Evolutionary conservation across 2,888 invertebrate species (phyloP).

Genomic region (Pyrrhosoma nymphula): DNA sequence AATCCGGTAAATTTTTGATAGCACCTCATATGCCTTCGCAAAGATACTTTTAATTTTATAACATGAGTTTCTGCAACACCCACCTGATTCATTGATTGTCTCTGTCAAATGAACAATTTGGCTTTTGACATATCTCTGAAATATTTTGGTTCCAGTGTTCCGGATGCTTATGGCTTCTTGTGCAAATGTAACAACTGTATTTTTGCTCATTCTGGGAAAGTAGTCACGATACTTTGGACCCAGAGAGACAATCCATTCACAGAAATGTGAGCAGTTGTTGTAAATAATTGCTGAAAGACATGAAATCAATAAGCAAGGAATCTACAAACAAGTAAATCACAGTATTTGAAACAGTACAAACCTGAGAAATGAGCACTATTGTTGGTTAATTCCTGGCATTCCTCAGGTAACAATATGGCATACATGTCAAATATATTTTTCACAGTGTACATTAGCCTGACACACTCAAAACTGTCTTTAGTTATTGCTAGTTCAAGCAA

Average conservation of each 20-base stretch:
- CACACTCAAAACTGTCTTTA: background rate
- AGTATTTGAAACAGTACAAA: background rate
- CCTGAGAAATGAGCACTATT: slow-evolving; percentile 51
- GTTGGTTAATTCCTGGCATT: background rate
- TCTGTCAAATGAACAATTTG: background rate
- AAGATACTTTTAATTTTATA: too few species aligned
- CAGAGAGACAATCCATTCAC: slow-evolving; percentile 38
- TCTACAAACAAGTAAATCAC: too few species aligned
- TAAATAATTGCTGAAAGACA: slow-evolving; percentile 16
- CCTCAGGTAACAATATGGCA: background rate
- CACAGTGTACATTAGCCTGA: slow-evolving; percentile 40
- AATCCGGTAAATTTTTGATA: too few species aligned
- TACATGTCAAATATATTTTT: slow-evolving; percentile 50
- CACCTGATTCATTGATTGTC: background rate
- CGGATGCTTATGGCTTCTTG: slow-evolving; percentile 33
- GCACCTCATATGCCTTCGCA: too few species aligned
- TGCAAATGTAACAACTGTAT: background rate
- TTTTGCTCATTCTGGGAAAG: slow-evolving; percentile 24
- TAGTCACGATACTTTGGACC: background rate
- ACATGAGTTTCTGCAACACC: background rate
- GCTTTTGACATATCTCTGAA: background rate
- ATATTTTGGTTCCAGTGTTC: background rate
- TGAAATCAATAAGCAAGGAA: too few species aligned
- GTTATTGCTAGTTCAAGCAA: slow-evolving; percentile 33
- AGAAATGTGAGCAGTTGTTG: slow-evolving; percentile 52